Conservation (phyloP, 2,888 invertebrate species). For the Anoplius nigerrimus region DNA sequence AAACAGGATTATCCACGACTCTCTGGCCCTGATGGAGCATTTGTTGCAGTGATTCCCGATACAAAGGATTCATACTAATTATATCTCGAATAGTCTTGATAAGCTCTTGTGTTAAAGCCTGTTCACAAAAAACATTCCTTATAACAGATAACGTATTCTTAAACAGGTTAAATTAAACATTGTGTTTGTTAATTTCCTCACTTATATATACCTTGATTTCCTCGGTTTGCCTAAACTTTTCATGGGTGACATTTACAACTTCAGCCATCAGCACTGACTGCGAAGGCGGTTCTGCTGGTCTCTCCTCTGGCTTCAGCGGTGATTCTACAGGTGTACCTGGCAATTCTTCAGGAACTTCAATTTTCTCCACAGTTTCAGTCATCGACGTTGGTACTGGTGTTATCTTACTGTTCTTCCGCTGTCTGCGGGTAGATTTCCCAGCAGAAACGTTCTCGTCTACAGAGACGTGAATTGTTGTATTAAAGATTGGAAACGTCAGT, state of each 20-base stretch:
- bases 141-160: background rate
- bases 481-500: constrained; percentile 89
- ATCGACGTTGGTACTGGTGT: constrained; percentile 30
- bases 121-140: constrained; percentile 24
- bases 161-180: background rate
- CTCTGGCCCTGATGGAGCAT: constrained; percentile 97
- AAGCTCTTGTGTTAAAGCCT: constrained; percentile 95
- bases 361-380: constrained; percentile 15
- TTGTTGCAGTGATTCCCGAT: constrained; percentile 97
- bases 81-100: constrained; percentile 98
- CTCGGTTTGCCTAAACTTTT: constrained; percentile 92
- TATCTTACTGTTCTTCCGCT: constrained; percentile 60
- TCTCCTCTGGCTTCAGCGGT: constrained; percentile 36
- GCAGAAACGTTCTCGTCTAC: constrained; percentile 84
- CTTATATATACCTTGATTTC: constrained; percentile 88
- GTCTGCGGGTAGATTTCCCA: constrained; percentile 66
- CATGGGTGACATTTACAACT: constrained; percentile 93
- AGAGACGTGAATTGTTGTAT: constrained; percentile 87
- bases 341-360: constrained; percentile 50
- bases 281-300: constrained; percentile 34
- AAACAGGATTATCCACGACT: constrained; percentile 98
- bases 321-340: constrained; percentile 38
- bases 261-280: constrained; percentile 91
- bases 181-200: constrained; percentile 5
- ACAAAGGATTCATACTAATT: constrained; percentile 96